Evolutionary conservation across 2,113 vertebrate species (phyloP).

Genomic region (Barbus barbus): DNA sequence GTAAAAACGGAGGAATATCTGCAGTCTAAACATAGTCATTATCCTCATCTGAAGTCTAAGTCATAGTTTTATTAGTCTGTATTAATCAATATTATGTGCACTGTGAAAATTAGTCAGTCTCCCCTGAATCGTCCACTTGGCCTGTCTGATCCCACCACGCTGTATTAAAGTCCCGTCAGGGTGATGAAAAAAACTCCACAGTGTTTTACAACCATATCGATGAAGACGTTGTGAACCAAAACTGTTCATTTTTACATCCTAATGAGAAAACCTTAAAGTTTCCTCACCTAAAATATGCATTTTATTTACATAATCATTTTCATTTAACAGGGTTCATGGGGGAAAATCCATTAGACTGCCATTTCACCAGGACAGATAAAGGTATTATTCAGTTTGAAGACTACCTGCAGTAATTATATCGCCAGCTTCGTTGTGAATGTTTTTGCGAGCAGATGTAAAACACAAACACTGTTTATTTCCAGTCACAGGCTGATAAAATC

Average conservation of each 20-base stretch:
- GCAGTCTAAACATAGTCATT: not conserved
- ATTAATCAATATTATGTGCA: slow-evolving; percentile 50
- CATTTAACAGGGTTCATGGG: slow-evolving; percentile 43
- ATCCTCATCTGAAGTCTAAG: slow-evolving; percentile 20
- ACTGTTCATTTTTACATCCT: slow-evolving; percentile 43
- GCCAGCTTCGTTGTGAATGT: slow-evolving; percentile 45
- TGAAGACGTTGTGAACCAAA: slow-evolving; percentile 34
- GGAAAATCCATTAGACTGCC: slow-evolving; percentile 49
- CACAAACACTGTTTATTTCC: slow-evolving; percentile 50
- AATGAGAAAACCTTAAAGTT: slow-evolving; percentile 48
- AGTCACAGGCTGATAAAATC: slow-evolving; percentile 50
- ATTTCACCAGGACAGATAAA: slow-evolving; percentile 54
- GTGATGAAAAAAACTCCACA: slow-evolving; percentile 4
- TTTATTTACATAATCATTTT: slow-evolving; percentile 58
- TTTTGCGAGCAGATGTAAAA: slow-evolving; percentile 49
- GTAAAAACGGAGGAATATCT: not conserved
- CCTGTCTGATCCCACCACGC: slow-evolving; percentile 45
- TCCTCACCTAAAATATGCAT: slow-evolving; percentile 41
- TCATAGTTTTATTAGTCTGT: slow-evolving; percentile 46
- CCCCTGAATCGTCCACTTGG: slow-evolving; percentile 36
- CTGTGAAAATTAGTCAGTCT: slow-evolving; percentile 31
- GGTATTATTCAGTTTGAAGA: slow-evolving; percentile 54
- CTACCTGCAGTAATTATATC: slow-evolving; percentile 57
- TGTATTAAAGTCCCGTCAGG: slow-evolving; percentile 31
- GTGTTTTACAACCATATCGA: slow-evolving; percentile 13